These are phyloP conservation scores for Zaprionus gabonicus DNA, from an alignment of 1,140 invertebrate species.

Conservation along the genomic window DNA sequence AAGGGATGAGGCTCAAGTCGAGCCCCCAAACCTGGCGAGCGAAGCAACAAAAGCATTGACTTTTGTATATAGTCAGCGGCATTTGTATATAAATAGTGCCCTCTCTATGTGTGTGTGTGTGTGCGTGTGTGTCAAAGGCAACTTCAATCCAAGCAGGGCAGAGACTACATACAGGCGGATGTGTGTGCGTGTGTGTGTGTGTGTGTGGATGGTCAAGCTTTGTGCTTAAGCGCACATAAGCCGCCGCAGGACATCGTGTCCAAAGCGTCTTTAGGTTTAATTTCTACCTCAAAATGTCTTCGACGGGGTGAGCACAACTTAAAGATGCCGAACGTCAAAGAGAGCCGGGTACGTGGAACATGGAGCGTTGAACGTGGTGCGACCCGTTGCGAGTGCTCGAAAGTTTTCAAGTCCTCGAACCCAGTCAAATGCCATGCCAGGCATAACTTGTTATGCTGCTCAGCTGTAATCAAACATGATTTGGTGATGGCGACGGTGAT, in stretches of 20 bases:
- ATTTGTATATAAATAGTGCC: conserved; percentile 78
- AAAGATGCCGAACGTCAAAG: conserved; percentile 42
- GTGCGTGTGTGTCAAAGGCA: conserved; percentile 63
- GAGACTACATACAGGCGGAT: conserved; percentile 10
- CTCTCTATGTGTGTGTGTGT: conserved; percentile 28
- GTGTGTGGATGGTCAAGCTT: conserved; percentile 69
- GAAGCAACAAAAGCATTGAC: conserved; percentile 73
- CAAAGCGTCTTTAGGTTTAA: conserved; percentile 66
- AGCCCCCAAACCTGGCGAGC: conserved; percentile 43
- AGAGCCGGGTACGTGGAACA: too few relatives aligned
- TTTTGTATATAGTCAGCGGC: conserved; percentile 80
- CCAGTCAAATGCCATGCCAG: conserved; percentile 24
- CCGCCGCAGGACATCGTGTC: conserved; percentile 70
- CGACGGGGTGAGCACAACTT: conserved; percentile 42
- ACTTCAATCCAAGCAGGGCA: conserved; percentile 33
- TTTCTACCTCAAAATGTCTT: conserved; percentile 59
- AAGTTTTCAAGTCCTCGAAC: conserved; percentile 16
- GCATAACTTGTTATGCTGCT: conserved; percentile 75
- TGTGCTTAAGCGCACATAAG: conserved; percentile 79
- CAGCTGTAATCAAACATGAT: conserved; percentile 82
- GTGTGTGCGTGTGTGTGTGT: conserved; percentile 32
- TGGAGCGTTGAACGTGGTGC: neutral
- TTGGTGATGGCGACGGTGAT: conserved; percentile 27
- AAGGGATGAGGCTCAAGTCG: conserved; percentile 22
- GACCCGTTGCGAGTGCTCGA: conserved; percentile 2